Percentiles rank a stretch among this genome's conserved stretches.
These are phyloP conservation scores for Oscheius onirici DNA, from an alignment of 2,888 invertebrate species.

Conservation along the genomic window DNA sequence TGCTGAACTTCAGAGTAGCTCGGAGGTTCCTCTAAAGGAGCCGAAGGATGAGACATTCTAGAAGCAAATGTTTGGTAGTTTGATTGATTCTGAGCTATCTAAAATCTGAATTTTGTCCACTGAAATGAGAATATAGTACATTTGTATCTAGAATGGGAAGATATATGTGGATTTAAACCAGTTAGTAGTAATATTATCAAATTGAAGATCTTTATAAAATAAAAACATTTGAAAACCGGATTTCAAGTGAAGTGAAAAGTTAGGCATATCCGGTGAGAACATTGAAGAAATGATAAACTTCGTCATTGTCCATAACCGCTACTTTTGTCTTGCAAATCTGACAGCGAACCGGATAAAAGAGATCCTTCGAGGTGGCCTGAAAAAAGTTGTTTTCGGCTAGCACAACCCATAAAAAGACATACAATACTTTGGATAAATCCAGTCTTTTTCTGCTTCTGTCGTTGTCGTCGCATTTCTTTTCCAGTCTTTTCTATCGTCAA, in stretches of 20 bases:
- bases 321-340: conserved; percentile 74
- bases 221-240: conserved; percentile 1
- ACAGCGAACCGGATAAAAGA: conserved; percentile 76
- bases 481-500: conserved; percentile 56
- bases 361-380: conserved; percentile 62
- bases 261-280: conserved; percentile 75
- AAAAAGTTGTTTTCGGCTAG: background rate
- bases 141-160: background rate
- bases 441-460: conserved; percentile 61
- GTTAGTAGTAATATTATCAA: no score
- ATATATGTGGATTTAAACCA: no score
- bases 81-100: background rate
- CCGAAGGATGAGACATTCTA: conserved; percentile 32
- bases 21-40: conserved; percentile 35
- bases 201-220: conserved; percentile 1
- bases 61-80: background rate
- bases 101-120: background rate
- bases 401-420: background rate
- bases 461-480: conserved; percentile 49
- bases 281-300: conserved; percentile 78
- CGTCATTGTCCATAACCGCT: conserved; percentile 74
- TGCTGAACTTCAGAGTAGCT: conserved; percentile 33
- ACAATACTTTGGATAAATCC: conserved; percentile 37
- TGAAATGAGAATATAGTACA: no score
- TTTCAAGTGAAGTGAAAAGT: background rate